phyloP scores from a whole-genome alignment of 2,888 invertebrate species.

The Ceraclea dissimilis region DNA sequence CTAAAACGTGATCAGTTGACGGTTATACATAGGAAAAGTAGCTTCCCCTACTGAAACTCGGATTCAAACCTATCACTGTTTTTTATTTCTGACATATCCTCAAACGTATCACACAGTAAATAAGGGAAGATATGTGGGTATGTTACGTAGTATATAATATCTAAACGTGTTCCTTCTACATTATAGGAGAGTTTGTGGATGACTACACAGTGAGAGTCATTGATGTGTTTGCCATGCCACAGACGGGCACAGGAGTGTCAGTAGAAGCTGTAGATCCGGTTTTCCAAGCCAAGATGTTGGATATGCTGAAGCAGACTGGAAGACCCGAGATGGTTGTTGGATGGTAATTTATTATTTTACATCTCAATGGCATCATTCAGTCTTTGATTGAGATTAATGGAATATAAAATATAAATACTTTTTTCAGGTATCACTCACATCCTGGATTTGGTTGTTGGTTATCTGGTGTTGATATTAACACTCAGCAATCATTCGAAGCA shows the following conservation, averaged over 20 bases:
- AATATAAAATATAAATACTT: background rate
- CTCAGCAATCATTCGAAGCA: constrained; percentile 98
- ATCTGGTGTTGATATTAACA: constrained; percentile 98
- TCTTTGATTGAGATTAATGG: too few species aligned
- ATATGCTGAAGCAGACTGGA: constrained; percentile 96
- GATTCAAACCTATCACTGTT: too few species aligned
- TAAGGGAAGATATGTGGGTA: too few species aligned
- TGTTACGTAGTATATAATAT: too few species aligned
- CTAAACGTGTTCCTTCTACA: too few species aligned
- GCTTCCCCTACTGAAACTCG: too few species aligned
- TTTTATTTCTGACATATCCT: too few species aligned
- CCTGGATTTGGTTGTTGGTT: constrained; percentile 99
- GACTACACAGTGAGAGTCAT: constrained; percentile 99
- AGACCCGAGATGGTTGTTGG: constrained; percentile 99
- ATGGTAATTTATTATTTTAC: constrained; percentile 41
- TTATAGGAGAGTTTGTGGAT: constrained; percentile 93
- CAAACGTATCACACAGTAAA: too few species aligned
- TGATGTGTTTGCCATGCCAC: constrained; percentile 99
- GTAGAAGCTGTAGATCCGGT: constrained; percentile 99
- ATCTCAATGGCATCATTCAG: too few species aligned
- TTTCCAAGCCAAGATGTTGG: constrained; percentile 99
- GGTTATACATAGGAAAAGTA: too few species aligned
- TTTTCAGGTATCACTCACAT: constrained; percentile 87
- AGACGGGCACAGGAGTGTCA: constrained; percentile 96
- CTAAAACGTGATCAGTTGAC: too few species aligned